A percentile compares a stretch with the other conserved stretches of the same genome.
Evolutionary conservation across 2,888 invertebrate genomes (phyloP).

Genomic region (Anarsia innoxiella): DNA sequence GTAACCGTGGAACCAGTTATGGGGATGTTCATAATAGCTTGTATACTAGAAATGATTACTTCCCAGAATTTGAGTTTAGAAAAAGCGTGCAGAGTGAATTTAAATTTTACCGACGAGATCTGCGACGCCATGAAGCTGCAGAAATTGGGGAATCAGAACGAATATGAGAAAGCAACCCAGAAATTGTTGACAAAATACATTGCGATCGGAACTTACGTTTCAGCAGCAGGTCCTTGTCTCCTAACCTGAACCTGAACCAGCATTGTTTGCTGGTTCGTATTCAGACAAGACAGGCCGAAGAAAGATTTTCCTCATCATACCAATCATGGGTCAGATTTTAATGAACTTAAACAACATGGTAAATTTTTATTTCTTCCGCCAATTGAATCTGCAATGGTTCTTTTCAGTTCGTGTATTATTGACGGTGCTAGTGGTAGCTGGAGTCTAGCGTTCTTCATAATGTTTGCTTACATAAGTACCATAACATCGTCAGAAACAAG

Average conservation of each 20-base stretch:
- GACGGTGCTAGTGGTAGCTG: slow-evolving; percentile 86
- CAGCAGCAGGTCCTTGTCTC: slow-evolving; percentile 84
- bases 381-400: slow-evolving; percentile 83
- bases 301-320: slow-evolving; percentile 83
- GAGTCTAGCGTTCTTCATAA: slow-evolving; percentile 87
- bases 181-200: slow-evolving; percentile 82
- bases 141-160: slow-evolving; percentile 69
- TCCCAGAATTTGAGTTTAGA: slow-evolving; percentile 88
- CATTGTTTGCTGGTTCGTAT: slow-evolving; percentile 86
- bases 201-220: slow-evolving; percentile 86
- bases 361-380: slow-evolving; percentile 83
- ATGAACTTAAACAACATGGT: slow-evolving; percentile 81
- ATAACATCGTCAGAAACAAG: slow-evolving; percentile 85
- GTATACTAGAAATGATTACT: slow-evolving; percentile 77
- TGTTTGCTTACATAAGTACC: slow-evolving; percentile 88
- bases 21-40: slow-evolving; percentile 35
- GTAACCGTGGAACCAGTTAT: slow-evolving; percentile 53
- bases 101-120: slow-evolving; percentile 79
- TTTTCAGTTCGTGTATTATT: slow-evolving; percentile 82
- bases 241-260: too few species aligned
- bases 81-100: slow-evolving; percentile 88
- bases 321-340: slow-evolving; percentile 82
- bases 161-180: slow-evolving; percentile 77
- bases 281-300: slow-evolving; percentile 79
- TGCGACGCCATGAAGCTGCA: slow-evolving; percentile 82